A percentile compares a stretch with the other conserved stretches of the same genome.
Conservation (phyloP, 2,113 vertebrate genomes). For the Phaethornis superciliosus region DNA sequence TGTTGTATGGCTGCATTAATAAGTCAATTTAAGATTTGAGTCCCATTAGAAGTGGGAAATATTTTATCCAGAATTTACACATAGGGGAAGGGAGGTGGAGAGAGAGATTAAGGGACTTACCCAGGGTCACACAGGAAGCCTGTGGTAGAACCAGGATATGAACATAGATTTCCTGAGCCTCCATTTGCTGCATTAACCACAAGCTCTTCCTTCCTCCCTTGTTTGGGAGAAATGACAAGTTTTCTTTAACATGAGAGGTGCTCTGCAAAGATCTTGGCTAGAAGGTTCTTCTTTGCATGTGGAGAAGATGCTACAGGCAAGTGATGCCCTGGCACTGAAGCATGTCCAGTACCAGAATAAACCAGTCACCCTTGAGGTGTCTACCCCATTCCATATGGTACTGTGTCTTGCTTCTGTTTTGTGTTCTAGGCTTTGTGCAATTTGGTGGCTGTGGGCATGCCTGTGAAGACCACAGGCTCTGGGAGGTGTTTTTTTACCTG, state of each 20-base stretch:
- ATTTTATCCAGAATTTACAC: not conserved
- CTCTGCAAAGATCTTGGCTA: not conserved
- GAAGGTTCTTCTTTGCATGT: not conserved
- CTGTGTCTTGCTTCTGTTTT: not conserved
- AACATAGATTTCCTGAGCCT: conserved; percentile 65
- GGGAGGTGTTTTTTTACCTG: not conserved
- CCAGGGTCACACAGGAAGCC: conserved; percentile 52
- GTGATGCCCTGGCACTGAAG: not conserved
- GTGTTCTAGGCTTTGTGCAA: not conserved
- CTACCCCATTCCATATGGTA: not conserved
- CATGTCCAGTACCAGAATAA: not conserved
- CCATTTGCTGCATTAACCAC: conserved; percentile 48
- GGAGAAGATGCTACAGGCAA: not conserved
- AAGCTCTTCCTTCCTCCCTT: conserved; percentile 58
- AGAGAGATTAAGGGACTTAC: conserved; percentile 12
- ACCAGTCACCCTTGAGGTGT: not conserved
- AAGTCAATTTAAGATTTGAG: not conserved
- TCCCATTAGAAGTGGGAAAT: not conserved
- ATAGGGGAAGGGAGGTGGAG: not conserved
- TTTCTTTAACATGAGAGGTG: conserved; percentile 2
- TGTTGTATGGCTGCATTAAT: fast-evolving
- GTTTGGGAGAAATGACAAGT: conserved; percentile 41
- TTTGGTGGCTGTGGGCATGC: not conserved
- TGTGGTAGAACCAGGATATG: conserved; percentile 66
- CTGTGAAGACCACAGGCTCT: not conserved